Evolutionary conservation across 2,113 vertebrate species (phyloP).

Genomic region (Bubo bubo): DNA sequence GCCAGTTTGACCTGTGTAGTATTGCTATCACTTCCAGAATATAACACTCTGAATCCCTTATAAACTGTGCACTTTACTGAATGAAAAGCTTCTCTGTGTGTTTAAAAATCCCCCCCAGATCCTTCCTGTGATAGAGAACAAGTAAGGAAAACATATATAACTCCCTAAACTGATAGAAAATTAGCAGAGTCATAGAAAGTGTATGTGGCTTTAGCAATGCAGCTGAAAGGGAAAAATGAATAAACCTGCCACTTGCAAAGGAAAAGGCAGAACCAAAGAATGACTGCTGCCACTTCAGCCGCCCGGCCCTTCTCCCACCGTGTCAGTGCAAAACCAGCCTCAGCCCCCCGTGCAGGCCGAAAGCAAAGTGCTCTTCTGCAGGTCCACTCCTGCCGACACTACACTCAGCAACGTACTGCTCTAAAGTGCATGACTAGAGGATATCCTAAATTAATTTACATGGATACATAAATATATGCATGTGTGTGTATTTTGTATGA

Average conservation of each 20-base stretch:
- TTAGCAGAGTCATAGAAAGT: conserved; percentile 64
- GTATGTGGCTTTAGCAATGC: conserved; percentile 27
- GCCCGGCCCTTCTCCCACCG: neutral
- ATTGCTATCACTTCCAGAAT: neutral
- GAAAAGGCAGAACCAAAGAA: conserved; percentile 6
- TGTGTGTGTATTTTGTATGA: conserved; percentile 33
- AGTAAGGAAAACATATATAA: conserved; percentile 46
- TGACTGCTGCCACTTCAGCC: neutral
- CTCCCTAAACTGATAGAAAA: conserved; percentile 71
- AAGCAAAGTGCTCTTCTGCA: neutral
- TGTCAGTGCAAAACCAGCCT: neutral
- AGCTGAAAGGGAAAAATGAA: conserved; percentile 26
- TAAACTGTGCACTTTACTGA: neutral
- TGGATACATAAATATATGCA: conserved; percentile 22
- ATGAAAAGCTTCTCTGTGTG: conserved; percentile 50
- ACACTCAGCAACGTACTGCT: neutral
- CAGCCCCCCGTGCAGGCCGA: neutral
- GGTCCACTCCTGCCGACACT: neutral
- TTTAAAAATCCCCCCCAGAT: neutral
- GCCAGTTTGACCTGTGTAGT: neutral
- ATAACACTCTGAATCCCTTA: neutral
- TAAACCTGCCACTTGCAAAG: conserved; percentile 29
- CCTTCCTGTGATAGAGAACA: conserved; percentile 31
- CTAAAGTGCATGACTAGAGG: neutral
- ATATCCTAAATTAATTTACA: conserved; percentile 68